phyloP scores from a whole-genome alignment of 2,888 invertebrate species.

The Sesamia inferens region DNA sequence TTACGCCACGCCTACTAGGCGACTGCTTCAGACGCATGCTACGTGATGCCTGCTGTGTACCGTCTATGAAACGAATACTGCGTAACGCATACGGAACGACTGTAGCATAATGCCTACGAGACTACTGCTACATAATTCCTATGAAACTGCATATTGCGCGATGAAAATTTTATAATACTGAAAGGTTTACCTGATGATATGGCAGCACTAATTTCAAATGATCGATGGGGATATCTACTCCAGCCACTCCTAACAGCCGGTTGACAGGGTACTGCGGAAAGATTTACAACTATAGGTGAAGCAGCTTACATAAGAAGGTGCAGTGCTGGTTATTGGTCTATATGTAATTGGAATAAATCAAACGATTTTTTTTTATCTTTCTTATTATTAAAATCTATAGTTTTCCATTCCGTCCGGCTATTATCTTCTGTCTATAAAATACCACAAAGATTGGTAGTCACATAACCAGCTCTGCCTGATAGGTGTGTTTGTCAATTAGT shows the following conservation, averaged over 20 bases:
- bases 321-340: conserved; percentile 3
- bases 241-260: conserved; percentile 84
- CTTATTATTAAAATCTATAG: background rate
- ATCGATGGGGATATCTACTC: conserved; percentile 85
- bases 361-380: conserved; percentile 1
- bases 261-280: conserved; percentile 83
- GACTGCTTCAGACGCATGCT: too few species aligned
- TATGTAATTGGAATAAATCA: conserved; percentile 2
- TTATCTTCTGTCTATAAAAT: background rate
- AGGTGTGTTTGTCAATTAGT: too few species aligned
- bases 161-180: conserved; percentile 3
- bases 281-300: conserved; percentile 14
- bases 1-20: background rate
- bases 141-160: background rate
- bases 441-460: background rate
- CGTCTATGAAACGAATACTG: background rate
- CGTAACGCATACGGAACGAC: too few species aligned
- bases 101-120: background rate
- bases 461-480: background rate
- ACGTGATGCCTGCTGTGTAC: too few species aligned
- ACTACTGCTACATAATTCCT: background rate
- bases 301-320: background rate
- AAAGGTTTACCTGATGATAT: conserved; percentile 78
- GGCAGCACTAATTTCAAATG: conserved; percentile 83
- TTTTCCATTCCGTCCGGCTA: background rate